A percentile compares a stretch with the other conserved stretches of the same genome.
Conservation (phyloP, 2,797 vertebrate species). For the Sternotherus odoratus region DNA sequence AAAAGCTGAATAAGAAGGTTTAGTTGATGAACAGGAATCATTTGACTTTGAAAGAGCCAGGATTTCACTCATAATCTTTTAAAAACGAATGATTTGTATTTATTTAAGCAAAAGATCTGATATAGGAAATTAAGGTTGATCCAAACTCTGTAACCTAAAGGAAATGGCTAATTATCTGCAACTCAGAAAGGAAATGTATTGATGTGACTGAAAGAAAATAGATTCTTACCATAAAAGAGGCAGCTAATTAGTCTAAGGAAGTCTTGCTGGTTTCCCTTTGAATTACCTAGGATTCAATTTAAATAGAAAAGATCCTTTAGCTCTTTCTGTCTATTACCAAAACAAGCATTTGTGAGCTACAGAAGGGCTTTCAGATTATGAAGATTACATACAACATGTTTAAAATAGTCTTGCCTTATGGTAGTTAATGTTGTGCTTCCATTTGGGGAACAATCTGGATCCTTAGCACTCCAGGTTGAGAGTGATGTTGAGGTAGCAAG, state of each 20-base stretch:
- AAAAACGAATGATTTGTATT: background rate
- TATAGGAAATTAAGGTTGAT: background rate
- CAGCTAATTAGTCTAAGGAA: background rate
- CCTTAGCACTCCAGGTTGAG: background rate
- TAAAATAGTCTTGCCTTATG: background rate
- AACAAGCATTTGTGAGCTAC: background rate
- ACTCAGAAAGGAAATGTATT: conserved; percentile 18
- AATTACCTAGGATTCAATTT: conserved; percentile 31
- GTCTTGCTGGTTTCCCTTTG: background rate
- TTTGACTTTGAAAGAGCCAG: background rate
- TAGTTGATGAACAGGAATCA: conserved; percentile 20
- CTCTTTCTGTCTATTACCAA: conserved; percentile 1
- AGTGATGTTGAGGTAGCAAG: background rate
- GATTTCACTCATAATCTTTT: background rate
- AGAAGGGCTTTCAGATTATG: conserved; percentile 4
- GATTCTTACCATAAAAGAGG: background rate
- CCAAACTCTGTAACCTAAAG: background rate
- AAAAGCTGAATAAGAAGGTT: background rate
- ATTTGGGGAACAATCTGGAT: background rate
- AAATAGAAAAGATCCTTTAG: conserved; percentile 30
- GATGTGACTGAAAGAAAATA: conserved; percentile 22
- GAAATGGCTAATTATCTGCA: conserved; percentile 25
- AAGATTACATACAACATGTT: conserved; percentile 38
- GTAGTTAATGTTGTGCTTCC: fast-evolving
- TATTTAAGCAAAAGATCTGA: background rate